Conservation (phyloP, 2,113 vertebrate species). For the Pterocles burchelli region DNA sequence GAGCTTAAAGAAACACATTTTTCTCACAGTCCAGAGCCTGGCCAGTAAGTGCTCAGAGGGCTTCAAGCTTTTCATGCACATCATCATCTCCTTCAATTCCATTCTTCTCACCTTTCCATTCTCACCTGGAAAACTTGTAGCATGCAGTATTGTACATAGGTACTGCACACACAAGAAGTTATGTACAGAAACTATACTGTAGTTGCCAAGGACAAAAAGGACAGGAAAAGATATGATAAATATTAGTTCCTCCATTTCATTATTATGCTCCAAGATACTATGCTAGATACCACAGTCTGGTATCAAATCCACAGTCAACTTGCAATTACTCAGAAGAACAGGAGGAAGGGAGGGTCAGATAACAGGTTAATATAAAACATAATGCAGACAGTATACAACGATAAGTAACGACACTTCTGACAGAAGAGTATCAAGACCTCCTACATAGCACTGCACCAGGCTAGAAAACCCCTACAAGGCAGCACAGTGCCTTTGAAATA, state of each 20-base stretch:
- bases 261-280: background rate
- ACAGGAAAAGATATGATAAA: background rate
- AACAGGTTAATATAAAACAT: background rate
- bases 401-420: background rate
- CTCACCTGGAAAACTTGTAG: background rate
- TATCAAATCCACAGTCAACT: background rate
- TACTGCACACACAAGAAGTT: background rate
- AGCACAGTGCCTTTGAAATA: background rate
- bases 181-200: background rate
- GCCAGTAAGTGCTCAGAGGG: background rate
- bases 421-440: background rate
- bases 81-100: background rate
- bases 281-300: background rate
- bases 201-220: background rate
- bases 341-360: background rate
- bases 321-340: background rate
- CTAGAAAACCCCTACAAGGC: background rate
- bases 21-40: background rate
- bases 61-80: background rate
- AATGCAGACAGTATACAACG: background rate
- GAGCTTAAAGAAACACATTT: background rate
- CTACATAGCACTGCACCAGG: background rate
- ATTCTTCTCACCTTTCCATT: background rate
- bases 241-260: background rate
- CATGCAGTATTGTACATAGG: rapidly evolving